phyloP scores from a whole-genome alignment of 1,140 invertebrate genomes.

The Drosophila kepulauana region DNA sequence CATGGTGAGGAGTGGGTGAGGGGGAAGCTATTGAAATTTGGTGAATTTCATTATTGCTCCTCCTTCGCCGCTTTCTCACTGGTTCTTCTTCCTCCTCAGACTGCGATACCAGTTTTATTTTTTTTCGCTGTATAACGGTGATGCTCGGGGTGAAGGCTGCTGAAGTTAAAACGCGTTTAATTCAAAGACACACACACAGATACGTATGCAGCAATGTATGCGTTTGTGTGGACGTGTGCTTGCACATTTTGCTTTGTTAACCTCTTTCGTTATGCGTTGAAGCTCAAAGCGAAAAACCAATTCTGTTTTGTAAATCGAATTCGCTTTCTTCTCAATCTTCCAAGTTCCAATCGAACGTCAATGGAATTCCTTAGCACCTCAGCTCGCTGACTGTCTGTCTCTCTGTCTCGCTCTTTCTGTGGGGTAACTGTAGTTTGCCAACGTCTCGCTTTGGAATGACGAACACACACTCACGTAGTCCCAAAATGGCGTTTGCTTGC shows the following conservation, averaged over 20 bases:
- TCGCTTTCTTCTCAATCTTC: constrained; percentile 73
- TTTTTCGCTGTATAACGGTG: constrained; percentile 32
- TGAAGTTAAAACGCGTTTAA: constrained; percentile 78
- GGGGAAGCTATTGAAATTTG: constrained; percentile 45
- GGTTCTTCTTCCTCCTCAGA: constrained; percentile 55
- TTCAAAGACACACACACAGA: constrained; percentile 26
- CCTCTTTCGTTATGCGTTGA: constrained; percentile 77
- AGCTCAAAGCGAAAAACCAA: constrained; percentile 37
- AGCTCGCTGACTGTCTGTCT: constrained; percentile 2
- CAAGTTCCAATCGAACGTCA: constrained; percentile 34
- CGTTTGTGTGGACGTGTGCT: constrained; percentile 47
- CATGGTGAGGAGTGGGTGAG: neutral
- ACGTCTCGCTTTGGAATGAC: neutral
- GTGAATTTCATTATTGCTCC: constrained; percentile 62
- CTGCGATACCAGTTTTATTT: constrained; percentile 62
- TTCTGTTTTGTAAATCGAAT: constrained; percentile 79
- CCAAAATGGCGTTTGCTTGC: constrained; percentile 12
- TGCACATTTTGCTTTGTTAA: constrained; percentile 75
- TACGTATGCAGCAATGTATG: neutral
- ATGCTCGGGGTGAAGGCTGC: constrained; percentile 16
- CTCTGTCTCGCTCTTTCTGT: neutral
- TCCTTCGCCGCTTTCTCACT: constrained; percentile 33
- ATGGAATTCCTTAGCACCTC: constrained; percentile 58
- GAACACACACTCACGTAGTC: constrained; percentile 50
- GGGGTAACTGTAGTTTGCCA: constrained; percentile 32